Evolutionary conservation across 2,113 vertebrate genomes (phyloP).

Genomic region (Daboia siamensis): DNA sequence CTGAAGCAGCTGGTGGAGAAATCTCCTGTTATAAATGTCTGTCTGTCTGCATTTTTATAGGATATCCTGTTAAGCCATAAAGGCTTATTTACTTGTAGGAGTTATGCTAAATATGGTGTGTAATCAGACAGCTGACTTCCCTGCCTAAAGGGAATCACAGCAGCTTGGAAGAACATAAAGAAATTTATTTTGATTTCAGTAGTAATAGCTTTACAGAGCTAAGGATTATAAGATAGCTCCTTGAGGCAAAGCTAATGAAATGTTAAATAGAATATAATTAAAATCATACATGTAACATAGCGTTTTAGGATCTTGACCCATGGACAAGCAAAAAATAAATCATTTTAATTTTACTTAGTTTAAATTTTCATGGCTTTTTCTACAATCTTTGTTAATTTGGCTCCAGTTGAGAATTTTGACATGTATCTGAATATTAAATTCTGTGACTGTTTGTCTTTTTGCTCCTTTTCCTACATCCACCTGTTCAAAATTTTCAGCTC

Average conservation of each 20-base stretch:
- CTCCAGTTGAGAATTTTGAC: neutral
- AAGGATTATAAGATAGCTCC: rapidly evolving
- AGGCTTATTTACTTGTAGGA: constrained; percentile 44
- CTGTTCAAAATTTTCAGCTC: constrained; percentile 23
- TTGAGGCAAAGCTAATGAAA: neutral
- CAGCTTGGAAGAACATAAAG: neutral
- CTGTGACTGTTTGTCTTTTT: neutral
- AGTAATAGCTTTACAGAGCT: neutral
- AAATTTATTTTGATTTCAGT: neutral
- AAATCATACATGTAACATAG: neutral
- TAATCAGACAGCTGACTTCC: constrained; percentile 13
- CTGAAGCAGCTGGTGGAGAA: constrained; percentile 41
- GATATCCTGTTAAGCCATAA: constrained; percentile 39
- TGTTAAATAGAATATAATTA: neutral
- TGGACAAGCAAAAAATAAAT: neutral
- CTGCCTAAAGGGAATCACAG: constrained; percentile 13
- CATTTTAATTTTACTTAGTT: rapidly evolving
- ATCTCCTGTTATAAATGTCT: constrained; percentile 22
- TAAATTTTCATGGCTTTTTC: neutral
- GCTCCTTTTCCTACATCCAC: neutral
- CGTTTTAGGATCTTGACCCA: neutral
- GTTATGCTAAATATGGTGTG: constrained; percentile 42
- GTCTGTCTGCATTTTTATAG: constrained; percentile 42
- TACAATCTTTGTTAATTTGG: neutral
- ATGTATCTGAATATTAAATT: constrained; percentile 4